Evolutionary conservation across 2,888 invertebrate species (phyloP), one percentile per base, ranked within the genome.

Genomic region (Horisme vitalbata): DNA sequence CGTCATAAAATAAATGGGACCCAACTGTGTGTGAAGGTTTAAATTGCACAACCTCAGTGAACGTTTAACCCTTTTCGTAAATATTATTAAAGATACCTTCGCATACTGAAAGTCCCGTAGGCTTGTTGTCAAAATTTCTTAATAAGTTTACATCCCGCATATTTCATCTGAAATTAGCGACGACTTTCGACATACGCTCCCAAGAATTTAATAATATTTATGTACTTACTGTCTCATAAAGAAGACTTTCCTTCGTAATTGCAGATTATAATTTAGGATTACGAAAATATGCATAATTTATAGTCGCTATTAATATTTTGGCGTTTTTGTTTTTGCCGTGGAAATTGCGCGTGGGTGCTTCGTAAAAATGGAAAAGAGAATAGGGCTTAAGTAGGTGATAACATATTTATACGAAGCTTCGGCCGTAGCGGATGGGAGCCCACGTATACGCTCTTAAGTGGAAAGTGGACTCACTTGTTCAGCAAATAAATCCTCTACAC

Each of bases 71-170:
- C 54, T 45, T 57, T 65, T 60, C 41, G 58, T 55, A 52, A 65
- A 63, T 45, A 61, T 55, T n/a, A 55, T 62, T 57, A 44, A 57
- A 59, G 53, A 53, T 46, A 12, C 41, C 55, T 49, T 57, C 60
- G 52, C n/a, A n/a, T n/a, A 46, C 45, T 58, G 63, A 51, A 52
- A 57, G 45, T 55, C 23, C 38, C 37, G 35, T 41, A 35, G 55
- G 55, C 56, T 46, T 57, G 59, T 59, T 57, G 59, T 67, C 70
- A 74, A 72, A 72, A 73, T 74, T 78, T 68, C 65, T 67, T 68
- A 64, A 58, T 60, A 74, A 69, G 52, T 71, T 71, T 47, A 59
- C 41, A 60, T 63, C 69, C 61, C 59, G 62, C 35, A 41, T 71
- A 73, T 74, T 72, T 71, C 57, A 61, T 62, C 52, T 51, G 61